Conservation (phyloP, 2,113 vertebrate genomes). For the Triplophysa dalaica region DNA sequence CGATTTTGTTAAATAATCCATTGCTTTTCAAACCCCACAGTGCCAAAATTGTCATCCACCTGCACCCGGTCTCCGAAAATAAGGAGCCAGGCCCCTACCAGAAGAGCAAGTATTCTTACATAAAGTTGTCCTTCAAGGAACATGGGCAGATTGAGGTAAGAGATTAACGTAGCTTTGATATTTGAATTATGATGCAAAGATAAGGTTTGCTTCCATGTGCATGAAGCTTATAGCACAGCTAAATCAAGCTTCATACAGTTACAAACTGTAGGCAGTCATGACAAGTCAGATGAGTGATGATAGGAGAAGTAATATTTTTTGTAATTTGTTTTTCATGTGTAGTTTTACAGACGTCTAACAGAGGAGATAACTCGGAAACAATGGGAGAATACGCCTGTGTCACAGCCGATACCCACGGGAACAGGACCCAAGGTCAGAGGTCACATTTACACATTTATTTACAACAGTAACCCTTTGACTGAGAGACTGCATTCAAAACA, state of each 20-base stretch:
- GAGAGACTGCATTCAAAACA: no score
- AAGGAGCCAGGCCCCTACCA: constrained; percentile 95
- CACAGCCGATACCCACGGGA: constrained; percentile 78
- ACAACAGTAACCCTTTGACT: no score
- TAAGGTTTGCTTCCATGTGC: no score
- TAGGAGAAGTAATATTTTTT: neutral
- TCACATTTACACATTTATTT: no score
- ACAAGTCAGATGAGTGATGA: neutral
- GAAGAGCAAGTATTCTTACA: constrained; percentile 87
- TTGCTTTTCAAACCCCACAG: constrained; percentile 65
- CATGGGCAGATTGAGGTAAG: constrained; percentile 96
- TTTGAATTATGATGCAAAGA: neutral
- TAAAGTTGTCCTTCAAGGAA: constrained; percentile 96
- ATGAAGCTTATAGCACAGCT: neutral
- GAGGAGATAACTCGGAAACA: constrained; percentile 93
- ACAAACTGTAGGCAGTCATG: neutral
- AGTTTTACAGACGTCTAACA: constrained; percentile 91
- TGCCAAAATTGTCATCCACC: constrained; percentile 96
- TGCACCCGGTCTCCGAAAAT: constrained; percentile 80
- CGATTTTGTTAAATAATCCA: neutral
- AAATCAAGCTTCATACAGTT: constrained; percentile 17
- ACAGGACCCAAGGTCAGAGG: constrained; percentile 77
- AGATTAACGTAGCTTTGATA: neutral
- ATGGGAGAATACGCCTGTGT: constrained; percentile 86
- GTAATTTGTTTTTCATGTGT: constrained; percentile 25